These are phyloP conservation scores for Octomys mimax DNA, from an alignment of 2,797 vertebrate species.

Conservation along the genomic window DNA sequence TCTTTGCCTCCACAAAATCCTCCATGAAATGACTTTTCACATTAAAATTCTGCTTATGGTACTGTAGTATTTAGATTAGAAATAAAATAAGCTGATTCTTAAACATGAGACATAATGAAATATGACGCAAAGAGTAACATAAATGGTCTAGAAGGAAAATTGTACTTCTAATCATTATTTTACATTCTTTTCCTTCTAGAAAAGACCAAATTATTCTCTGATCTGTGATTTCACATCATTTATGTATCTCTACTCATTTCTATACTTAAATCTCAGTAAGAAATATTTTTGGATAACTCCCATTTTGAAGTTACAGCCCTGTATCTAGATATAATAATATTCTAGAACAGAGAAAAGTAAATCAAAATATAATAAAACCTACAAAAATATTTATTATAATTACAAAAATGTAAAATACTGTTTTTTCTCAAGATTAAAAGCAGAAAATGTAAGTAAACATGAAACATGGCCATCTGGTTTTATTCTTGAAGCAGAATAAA, in stretches of 20 bases:
- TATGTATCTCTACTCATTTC: background rate
- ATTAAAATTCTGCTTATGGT: background rate
- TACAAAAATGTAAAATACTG: background rate
- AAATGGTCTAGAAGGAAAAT: background rate
- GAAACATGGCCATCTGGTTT: background rate
- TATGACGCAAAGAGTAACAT: background rate
- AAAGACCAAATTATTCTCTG: background rate
- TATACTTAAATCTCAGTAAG: background rate
- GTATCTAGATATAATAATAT: background rate
- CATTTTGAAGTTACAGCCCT: slow-evolving; percentile 2
- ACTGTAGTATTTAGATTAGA: background rate
- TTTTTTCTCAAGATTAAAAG: background rate
- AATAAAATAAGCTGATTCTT: background rate
- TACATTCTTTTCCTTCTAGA: background rate
- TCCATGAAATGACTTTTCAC: background rate
- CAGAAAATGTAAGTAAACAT: background rate
- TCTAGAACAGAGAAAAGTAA: background rate
- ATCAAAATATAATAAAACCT: background rate
- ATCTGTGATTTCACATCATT: background rate
- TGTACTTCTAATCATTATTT: background rate
- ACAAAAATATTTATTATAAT: background rate
- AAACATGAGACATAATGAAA: background rate
- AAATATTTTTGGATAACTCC: background rate
- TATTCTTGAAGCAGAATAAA: background rate
- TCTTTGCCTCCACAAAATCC: background rate